These are phyloP conservation scores for Acipenser transmontanus DNA, from an alignment of 2,797 vertebrate species.

Conservation along the genomic window DNA sequence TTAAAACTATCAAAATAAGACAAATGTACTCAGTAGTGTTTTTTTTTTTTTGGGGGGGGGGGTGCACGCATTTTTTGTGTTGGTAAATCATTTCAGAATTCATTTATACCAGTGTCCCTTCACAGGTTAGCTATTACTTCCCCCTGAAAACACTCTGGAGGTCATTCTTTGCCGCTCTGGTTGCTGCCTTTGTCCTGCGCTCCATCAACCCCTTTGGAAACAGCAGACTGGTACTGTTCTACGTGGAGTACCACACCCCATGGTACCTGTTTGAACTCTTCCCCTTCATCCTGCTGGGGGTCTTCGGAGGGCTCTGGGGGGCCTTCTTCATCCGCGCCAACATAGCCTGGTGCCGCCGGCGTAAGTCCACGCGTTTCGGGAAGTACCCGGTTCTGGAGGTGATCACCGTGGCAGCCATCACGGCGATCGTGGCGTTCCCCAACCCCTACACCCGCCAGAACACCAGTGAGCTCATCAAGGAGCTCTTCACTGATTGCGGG, in stretches of 20 bases:
- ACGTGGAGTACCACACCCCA: conserved; percentile 97
- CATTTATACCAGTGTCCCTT: too few species aligned
- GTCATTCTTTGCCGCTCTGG: conserved; percentile 96
- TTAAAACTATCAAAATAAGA: too few species aligned
- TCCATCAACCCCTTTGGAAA: conserved; percentile 98
- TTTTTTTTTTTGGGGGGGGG: too few species aligned
- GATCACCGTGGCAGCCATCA: conserved; percentile 89
- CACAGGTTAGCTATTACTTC: conserved; percentile 97
- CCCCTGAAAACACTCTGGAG: conserved; percentile 97
- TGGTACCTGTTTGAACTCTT: conserved; percentile 98
- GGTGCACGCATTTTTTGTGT: too few species aligned
- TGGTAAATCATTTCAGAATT: too few species aligned
- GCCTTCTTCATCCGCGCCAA: conserved; percentile 97
- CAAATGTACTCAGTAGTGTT: too few species aligned
- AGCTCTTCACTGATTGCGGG: conserved; percentile 95
- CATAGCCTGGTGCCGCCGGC: conserved; percentile 92
- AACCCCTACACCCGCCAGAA: conserved; percentile 95
- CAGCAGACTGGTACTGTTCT: conserved; percentile 95
- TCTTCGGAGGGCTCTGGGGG: conserved; percentile 96
- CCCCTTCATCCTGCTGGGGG: conserved; percentile 94
- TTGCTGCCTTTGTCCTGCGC: conserved; percentile 92
- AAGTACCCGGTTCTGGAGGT: conserved; percentile 95
- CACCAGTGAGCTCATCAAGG: conserved; percentile 96
- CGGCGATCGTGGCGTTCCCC: conserved; percentile 90
- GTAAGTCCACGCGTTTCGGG: conserved; percentile 91